Evolutionary conservation across 2,888 invertebrate genomes (phyloP).

Genomic region (Acanthopleura granulata): DNA sequence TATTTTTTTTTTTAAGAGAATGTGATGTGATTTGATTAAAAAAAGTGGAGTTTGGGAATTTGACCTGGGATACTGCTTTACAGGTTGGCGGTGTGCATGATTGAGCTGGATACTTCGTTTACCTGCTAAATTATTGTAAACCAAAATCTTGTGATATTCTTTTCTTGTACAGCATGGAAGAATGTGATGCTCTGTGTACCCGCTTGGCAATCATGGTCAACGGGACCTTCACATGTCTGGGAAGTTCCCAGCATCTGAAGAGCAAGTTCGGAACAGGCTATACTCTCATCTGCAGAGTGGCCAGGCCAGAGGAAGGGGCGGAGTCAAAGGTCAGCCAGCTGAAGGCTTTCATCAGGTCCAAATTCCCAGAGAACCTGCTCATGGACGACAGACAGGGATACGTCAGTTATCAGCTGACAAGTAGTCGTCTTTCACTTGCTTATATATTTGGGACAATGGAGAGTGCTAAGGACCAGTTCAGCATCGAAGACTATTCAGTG

Average conservation of each 20-base stretch:
- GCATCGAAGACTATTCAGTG: slow-evolving; percentile 68
- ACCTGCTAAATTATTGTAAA: too few species aligned
- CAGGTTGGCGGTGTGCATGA: too few species aligned
- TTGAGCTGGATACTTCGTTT: too few species aligned
- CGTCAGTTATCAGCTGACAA: slow-evolving; percentile 51
- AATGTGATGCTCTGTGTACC: slow-evolving; percentile 85
- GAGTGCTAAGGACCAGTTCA: slow-evolving; percentile 48
- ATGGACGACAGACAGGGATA: slow-evolving; percentile 41
- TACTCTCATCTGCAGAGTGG: slow-evolving; percentile 73
- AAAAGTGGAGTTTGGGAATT: too few species aligned
- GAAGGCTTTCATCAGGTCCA: slow-evolving; percentile 27
- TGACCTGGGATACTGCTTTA: too few species aligned
- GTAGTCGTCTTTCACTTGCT: slow-evolving; percentile 45
- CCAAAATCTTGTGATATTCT: neutral
- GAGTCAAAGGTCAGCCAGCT: slow-evolving; percentile 24
- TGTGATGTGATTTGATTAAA: too few species aligned
- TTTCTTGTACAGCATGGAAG: slow-evolving; percentile 80
- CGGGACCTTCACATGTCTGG: slow-evolving; percentile 79
- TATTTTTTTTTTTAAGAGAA: too few species aligned
- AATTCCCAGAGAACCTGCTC: slow-evolving; percentile 30
- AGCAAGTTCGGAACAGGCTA: slow-evolving; percentile 79
- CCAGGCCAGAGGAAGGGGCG: slow-evolving; percentile 18
- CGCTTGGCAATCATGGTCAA: slow-evolving; percentile 83
- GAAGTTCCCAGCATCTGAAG: slow-evolving; percentile 72
- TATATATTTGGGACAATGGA: slow-evolving; percentile 66